Conservation (phyloP, 1,140 invertebrate genomes). For the Hesperophylax magnus region DNA sequence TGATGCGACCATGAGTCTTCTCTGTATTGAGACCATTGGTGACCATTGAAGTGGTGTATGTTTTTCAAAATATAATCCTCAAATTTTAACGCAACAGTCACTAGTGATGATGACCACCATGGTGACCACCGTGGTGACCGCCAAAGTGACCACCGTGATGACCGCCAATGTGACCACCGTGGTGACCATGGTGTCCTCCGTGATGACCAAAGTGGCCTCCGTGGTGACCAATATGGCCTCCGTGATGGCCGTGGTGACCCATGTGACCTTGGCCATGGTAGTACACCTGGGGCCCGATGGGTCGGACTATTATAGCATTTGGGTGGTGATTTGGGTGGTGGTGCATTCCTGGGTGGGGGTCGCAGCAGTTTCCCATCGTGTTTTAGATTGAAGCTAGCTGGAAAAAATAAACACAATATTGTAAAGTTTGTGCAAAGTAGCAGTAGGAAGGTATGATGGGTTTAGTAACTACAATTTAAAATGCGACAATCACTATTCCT, state of each 20-base stretch:
- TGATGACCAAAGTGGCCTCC: not conserved
- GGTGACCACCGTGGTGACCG: not conserved
- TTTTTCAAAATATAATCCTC: too few species aligned
- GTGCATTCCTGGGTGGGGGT: not conserved
- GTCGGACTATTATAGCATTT: not conserved
- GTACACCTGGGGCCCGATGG: too few species aligned
- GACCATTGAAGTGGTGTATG: too few species aligned
- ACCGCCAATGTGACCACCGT: not conserved
- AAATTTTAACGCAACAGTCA: not conserved
- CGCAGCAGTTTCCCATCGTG: conserved; percentile 1
- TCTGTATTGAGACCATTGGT: too few species aligned
- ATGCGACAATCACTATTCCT: too few species aligned
- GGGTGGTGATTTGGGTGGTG: not conserved
- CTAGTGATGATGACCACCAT: not conserved
- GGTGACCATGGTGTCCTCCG: not conserved
- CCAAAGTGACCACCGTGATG: not conserved
- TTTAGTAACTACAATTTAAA: too few species aligned
- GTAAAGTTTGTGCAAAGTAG: not conserved
- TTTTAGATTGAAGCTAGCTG: not conserved
- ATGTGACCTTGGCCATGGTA: too few species aligned
- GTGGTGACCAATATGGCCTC: not conserved
- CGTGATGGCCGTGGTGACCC: not conserved
- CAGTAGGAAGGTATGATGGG: too few species aligned
- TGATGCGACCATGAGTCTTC: too few species aligned
- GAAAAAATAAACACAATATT: not conserved